phyloP scores from a whole-genome alignment of 2,888 invertebrate genomes.

The Norana najaformis region DNA sequence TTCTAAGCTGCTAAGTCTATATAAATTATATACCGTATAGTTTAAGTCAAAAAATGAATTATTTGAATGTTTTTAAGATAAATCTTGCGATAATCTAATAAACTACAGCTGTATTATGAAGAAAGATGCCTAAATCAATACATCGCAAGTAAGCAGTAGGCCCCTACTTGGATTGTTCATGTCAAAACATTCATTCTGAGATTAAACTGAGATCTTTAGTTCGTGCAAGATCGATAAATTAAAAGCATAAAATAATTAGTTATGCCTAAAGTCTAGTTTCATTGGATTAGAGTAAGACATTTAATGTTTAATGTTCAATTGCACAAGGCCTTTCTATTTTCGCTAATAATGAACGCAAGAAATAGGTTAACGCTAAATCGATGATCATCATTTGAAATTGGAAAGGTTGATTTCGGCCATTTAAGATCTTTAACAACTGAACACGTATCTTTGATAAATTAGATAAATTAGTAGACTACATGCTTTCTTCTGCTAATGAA shows the following conservation, averaged over 20 bases:
- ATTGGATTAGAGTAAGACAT: not conserved
- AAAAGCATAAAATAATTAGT: not conserved
- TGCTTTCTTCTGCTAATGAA: not conserved
- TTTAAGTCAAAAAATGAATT: not conserved
- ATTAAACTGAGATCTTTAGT: not conserved
- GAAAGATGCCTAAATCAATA: not conserved
- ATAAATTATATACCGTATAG: not conserved
- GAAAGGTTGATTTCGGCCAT: not conserved
- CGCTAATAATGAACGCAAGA: too few species aligned
- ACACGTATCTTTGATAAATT: too few species aligned
- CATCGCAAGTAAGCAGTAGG: not conserved
- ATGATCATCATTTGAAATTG: not conserved
- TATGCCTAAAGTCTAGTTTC: not conserved
- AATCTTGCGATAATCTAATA: not conserved
- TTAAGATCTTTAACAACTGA: not conserved
- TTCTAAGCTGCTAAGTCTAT: not conserved
- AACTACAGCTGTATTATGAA: too few species aligned
- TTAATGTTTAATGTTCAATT: too few species aligned
- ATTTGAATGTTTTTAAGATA: not conserved
- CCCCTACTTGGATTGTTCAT: not conserved
- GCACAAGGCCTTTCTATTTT: too few species aligned
- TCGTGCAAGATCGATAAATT: not conserved
- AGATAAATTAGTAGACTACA: not conserved
- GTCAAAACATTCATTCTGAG: not conserved
- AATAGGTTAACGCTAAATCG: too few species aligned